Conservation (phyloP, 2,888 invertebrate genomes). For the Rotaria magnacalcarata region DNA sequence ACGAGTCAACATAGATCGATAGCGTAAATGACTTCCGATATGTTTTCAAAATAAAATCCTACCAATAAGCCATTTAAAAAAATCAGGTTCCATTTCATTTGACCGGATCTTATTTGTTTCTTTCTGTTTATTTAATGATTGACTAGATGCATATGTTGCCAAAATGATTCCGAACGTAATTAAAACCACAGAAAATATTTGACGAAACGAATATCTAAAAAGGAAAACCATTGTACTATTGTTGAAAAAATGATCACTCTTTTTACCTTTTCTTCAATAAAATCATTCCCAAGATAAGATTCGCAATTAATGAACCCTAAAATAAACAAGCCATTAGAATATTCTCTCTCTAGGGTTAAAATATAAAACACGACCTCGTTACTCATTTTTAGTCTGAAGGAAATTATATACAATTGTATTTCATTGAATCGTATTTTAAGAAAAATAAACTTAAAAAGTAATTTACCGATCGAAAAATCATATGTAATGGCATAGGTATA, state of each 20-base stretch:
- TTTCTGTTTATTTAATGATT: slow-evolving; percentile 46
- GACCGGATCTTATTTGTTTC: not conserved
- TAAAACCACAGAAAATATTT: slow-evolving; percentile 84
- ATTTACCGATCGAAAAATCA: slow-evolving; percentile 88
- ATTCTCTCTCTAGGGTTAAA: no score
- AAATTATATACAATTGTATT: no score
- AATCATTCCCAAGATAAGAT: slow-evolving; percentile 86
- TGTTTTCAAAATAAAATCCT: not conserved
- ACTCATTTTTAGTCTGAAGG: no score
- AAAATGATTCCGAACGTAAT: slow-evolving; percentile 85
- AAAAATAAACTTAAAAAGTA: not conserved
- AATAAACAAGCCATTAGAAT: not conserved
- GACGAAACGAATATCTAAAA: slow-evolving; percentile 68
- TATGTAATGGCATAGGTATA: slow-evolving; percentile 93
- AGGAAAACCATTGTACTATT: not conserved
- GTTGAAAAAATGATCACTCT: slow-evolving; percentile 49
- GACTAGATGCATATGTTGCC: slow-evolving; percentile 76
- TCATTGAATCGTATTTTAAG: no score
- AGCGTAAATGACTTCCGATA: not conserved
- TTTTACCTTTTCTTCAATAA: slow-evolving; percentile 70
- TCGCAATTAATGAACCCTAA: slow-evolving; percentile 85
- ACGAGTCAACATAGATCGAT: no score
- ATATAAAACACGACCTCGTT: no score
- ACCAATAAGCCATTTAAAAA: slow-evolving; percentile 29
- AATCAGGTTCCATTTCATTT: not conserved